Evolutionary conservation across 1,140 invertebrate genomes (phyloP).

Genomic region (Araneus ventricosus): DNA sequence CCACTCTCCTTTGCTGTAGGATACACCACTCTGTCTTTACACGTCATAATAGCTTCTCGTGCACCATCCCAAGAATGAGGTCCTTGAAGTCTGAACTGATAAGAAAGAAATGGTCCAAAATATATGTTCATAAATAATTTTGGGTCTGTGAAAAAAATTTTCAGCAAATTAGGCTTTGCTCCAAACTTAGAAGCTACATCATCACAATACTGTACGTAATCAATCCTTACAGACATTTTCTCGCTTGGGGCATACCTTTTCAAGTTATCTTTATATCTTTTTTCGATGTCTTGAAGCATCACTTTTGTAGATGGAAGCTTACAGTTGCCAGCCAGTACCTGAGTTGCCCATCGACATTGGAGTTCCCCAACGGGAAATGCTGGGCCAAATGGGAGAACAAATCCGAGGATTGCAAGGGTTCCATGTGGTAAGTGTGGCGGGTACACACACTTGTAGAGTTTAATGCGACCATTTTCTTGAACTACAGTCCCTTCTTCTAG

Average conservation of each 20-base stretch:
- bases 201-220: conserved; percentile 80
- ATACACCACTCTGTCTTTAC: conserved; percentile 49
- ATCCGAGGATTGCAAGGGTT: conserved; percentile 81
- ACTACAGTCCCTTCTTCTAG: conserved; percentile 55
- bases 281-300: conserved; percentile 79
- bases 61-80: conserved; percentile 81
- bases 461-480: conserved; percentile 79
- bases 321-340: conserved; percentile 68
- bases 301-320: conserved; percentile 76
- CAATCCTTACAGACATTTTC: conserved; percentile 80
- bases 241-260: conserved; percentile 77
- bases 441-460: conserved; percentile 81
- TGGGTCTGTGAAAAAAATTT: conserved; percentile 78
- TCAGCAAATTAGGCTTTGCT: conserved; percentile 79
- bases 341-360: conserved; percentile 75
- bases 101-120: conserved; percentile 80
- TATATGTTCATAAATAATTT: conserved; percentile 78
- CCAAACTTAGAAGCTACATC: conserved; percentile 80
- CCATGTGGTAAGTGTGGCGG: conserved; percentile 77
- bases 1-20: conserved; percentile 34
- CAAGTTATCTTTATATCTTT: conserved; percentile 75
- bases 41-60: conserved; percentile 79
- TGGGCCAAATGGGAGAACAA: conserved; percentile 82
- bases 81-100: conserved; percentile 81
- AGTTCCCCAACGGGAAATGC: conserved; percentile 82